These are phyloP conservation scores for Dufourea novaeangliae DNA, from an alignment of 1,140 invertebrate genomes.

Conservation along the genomic window DNA sequence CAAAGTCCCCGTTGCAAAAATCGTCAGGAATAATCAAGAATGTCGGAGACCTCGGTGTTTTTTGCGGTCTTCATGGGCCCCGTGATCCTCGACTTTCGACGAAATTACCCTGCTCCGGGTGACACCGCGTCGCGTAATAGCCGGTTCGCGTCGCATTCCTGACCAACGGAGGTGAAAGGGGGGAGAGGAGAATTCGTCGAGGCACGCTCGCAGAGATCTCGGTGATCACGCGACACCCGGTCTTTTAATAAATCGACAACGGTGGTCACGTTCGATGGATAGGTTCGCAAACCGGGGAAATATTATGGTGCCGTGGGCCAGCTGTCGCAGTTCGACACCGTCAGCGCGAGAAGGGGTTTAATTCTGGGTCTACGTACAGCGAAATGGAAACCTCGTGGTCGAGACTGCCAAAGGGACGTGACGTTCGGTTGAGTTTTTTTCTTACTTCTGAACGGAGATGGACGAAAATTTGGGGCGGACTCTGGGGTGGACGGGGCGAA, in stretches of 20 bases:
- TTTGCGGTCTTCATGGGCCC: conserved; percentile 49
- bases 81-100: conserved; percentile 67
- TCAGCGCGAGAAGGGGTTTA: not conserved
- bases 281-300: conserved; percentile 19
- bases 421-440: not conserved
- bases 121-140: conserved; percentile 76
- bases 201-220: conserved; percentile 23
- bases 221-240: conserved; percentile 34
- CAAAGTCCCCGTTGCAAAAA: not conserved
- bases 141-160: conserved; percentile 74
- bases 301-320: conserved; percentile 42
- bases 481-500: not conserved
- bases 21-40: conserved; percentile 53
- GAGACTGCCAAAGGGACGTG: too few species aligned
- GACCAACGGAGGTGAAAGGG: too few species aligned
- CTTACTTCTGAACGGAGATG: not conserved
- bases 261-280: conserved; percentile 50
- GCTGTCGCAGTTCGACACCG: conserved; percentile 37
- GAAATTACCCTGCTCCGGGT: conserved; percentile 77
- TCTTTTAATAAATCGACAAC: conserved; percentile 63
- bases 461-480: too few species aligned
- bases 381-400: not conserved
- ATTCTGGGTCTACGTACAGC: not conserved
- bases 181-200: too few species aligned
- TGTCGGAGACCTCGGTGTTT: conserved; percentile 47